These are phyloP conservation scores for Polymixis flavicincta DNA, from an alignment of 2,888 invertebrate genomes.

Conservation along the genomic window DNA sequence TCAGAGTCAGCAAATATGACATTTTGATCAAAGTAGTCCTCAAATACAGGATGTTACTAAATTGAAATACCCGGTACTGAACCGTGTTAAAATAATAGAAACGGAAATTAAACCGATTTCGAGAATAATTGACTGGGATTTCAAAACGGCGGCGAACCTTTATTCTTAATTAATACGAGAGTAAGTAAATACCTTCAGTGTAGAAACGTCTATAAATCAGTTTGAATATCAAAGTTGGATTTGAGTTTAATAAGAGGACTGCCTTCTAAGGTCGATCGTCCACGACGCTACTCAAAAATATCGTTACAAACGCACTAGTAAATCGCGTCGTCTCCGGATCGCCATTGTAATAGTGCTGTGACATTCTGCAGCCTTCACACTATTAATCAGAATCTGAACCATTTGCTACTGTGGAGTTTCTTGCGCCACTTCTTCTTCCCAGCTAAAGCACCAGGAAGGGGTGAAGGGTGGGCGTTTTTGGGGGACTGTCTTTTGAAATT, in stretches of 20 bases:
- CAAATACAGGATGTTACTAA: constrained; percentile 38
- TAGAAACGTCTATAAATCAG: constrained; percentile 20
- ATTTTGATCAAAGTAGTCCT: constrained; percentile 35
- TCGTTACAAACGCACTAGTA: not conserved
- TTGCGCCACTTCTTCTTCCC: too few species aligned
- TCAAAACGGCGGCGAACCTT: constrained; percentile 20
- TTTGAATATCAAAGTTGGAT: constrained; percentile 11
- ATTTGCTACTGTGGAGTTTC: too few species aligned
- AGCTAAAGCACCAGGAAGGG: too few species aligned
- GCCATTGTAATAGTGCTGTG: too few species aligned
- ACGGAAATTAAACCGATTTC: constrained; percentile 53
- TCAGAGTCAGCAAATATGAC: constrained; percentile 9
- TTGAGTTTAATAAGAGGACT: not conserved
- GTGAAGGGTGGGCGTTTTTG: too few species aligned
- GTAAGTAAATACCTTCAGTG: not conserved
- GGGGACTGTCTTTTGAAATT: too few species aligned
- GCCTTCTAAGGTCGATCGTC: not conserved
- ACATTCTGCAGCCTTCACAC: too few species aligned
- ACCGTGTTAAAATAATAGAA: constrained; percentile 42
- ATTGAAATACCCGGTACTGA: constrained; percentile 19
- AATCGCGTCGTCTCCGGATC: too few species aligned
- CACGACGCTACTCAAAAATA: not conserved
- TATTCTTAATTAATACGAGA: constrained; percentile 39
- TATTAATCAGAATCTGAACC: too few species aligned
- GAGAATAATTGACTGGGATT: constrained; percentile 38